Conservation (phyloP, 2,113 vertebrate species). For the Macquaria ambigua region DNA sequence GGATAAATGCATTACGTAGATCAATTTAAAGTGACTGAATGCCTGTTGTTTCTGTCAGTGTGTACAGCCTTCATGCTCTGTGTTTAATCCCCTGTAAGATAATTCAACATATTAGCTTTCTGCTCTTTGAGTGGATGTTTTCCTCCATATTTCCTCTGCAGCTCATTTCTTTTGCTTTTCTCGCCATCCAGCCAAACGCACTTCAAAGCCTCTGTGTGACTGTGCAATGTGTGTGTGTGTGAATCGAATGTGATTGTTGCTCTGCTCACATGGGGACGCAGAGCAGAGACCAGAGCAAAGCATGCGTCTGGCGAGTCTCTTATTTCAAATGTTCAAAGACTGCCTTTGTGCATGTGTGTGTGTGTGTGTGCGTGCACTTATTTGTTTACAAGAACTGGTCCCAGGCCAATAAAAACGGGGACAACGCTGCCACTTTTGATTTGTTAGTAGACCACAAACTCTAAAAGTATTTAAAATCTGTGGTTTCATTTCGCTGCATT, state of each 20-base stretch:
- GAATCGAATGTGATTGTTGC: slow-evolving; percentile 61
- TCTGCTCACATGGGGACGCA: slow-evolving; percentile 46
- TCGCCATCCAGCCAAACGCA: slow-evolving; percentile 48
- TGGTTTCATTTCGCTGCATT: background rate
- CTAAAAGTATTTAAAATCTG: slow-evolving; percentile 2
- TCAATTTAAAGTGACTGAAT: background rate
- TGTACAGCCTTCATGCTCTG: background rate
- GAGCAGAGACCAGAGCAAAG: slow-evolving; percentile 52
- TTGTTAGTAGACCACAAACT: slow-evolving; percentile 18
- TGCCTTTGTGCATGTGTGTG: background rate
- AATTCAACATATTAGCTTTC: slow-evolving; percentile 20
- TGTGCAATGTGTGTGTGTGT: slow-evolving; percentile 41
- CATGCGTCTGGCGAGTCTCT: slow-evolving; percentile 59
- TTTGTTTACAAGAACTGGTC: slow-evolving; percentile 38
- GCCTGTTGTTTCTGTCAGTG: background rate
- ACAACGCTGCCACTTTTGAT: slow-evolving; percentile 31
- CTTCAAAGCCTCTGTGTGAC: slow-evolving; percentile 55
- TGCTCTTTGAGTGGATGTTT: slow-evolving; percentile 19
- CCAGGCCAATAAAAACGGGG: slow-evolving; percentile 23
- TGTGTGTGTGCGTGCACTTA: background rate
- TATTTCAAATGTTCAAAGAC: slow-evolving; percentile 69
- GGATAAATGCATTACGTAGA: background rate
- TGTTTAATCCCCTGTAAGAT: background rate
- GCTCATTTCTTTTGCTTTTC: slow-evolving; percentile 33
- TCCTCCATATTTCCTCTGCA: slow-evolving; percentile 28